Base-by-base conservation (phyloP, 2,888 invertebrate genomes). In the Coecobrya sp. region DNA sequence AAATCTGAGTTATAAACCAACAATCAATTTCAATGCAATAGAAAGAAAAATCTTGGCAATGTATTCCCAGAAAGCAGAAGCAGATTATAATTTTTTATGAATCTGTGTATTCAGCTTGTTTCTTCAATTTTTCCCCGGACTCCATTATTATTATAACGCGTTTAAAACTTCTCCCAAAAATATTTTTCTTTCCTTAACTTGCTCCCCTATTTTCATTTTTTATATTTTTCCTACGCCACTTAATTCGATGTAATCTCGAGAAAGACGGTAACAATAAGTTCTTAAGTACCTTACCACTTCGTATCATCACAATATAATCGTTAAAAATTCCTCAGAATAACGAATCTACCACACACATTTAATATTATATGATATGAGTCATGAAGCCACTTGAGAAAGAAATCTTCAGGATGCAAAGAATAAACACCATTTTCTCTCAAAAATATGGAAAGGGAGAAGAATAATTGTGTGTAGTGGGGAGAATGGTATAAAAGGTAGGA, bases 31-130 rank as follows among this genome's bases (percentile, higher is more conserved):
- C 4, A 42, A 7, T 4, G 42, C 42, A 10, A 42, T 25, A 4
- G 25, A 27, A 25, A 65, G 25, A 25, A 65, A 27, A 59, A 59
- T 3, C 19, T 25, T 27, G 42, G 4, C 16, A 11, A 5, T 22
- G 13, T 52, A n/a, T 68, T 85, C 65, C 68, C 25, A 68, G 65
- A 86, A 86, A 86, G 55, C 19, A 86, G 86, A 86, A 86, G 55
- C 19, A 86, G 86, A 86, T 73, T 86, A 86, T 86, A 16, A 85
- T 73, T 86, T 73, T 85, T 84, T 86, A 52, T 70, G 36, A 19
- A 45, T 85, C 52, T 30, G 10, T 68, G 5, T 65, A 65, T 82
- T 27, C 59, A 27, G 8, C 84, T 62, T 25, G 2, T 13, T 25
- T 65, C 84, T 13, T 42, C 52, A 30, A 25, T 55, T 30, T 59